Evolutionary conservation across 1,140 invertebrate genomes (phyloP).

Genomic region (Listronotus bonariensis): DNA sequence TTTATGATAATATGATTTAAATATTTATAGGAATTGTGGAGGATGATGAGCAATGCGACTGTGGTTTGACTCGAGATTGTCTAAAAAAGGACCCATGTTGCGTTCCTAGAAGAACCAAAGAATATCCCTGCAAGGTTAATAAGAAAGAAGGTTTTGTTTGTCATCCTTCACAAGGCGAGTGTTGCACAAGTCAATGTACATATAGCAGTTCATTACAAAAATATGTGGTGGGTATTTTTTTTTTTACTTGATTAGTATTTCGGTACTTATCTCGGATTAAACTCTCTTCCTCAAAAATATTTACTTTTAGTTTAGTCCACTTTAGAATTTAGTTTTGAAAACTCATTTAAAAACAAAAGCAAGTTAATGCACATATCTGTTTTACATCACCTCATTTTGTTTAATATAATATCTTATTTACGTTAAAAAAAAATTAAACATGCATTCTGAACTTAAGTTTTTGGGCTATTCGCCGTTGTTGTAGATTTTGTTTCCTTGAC

Average conservation of each 20-base stretch:
- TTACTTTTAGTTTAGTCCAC: slow-evolving; percentile 2
- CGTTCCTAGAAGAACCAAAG: slow-evolving; percentile 28
- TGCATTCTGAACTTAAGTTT: too few species aligned
- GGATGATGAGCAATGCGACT: slow-evolving; percentile 44
- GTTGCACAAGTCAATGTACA: slow-evolving; percentile 55
- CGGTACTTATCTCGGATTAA: too few species aligned
- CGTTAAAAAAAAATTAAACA: too few species aligned
- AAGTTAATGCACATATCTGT: too few species aligned
- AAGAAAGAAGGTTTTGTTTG: slow-evolving; percentile 49
- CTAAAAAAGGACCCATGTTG: slow-evolving; percentile 40
- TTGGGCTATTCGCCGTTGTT: too few species aligned
- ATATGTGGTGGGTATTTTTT: slow-evolving; percentile 41
- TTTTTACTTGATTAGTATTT: too few species aligned
- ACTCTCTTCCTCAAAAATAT: too few species aligned
- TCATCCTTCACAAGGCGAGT: slow-evolving; percentile 59
- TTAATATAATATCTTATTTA: too few species aligned
- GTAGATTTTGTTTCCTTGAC: too few species aligned
- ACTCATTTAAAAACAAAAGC: background rate
- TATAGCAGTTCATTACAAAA: slow-evolving; percentile 51
- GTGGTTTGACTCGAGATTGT: slow-evolving; percentile 40
- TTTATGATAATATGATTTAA: background rate
- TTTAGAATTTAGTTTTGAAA: slow-evolving; percentile 8
- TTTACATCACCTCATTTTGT: too few species aligned
- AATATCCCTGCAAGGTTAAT: slow-evolving; percentile 37
- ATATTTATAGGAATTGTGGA: slow-evolving; percentile 39